Evolutionary conservation across 1,140 invertebrate genomes (phyloP), one percentile per base, ranked within the genome.

Genomic region (Lutraria rhynchaena): DNA sequence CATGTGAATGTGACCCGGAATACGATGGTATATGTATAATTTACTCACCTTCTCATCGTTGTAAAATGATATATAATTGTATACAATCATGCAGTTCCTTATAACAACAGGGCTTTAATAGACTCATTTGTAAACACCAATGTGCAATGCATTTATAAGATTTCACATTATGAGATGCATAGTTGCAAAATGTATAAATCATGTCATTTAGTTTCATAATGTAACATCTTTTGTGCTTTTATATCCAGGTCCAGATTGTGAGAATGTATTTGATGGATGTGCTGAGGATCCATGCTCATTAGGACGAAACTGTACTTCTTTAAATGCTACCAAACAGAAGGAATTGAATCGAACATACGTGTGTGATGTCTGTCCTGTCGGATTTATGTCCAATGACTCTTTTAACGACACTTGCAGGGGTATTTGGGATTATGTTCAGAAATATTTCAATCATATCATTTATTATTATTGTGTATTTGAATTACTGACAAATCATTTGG

Each of bases 201-300:
- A n/a, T n/a, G n/a, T n/a, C n/a, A n/a, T n/a, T n/a, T n/a, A n/a
- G n/a, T n/a, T n/a, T n/a, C n/a, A n/a, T n/a, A n/a, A n/a, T n/a
- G n/a, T n/a, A n/a, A n/a, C n/a, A n/a, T n/a, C n/a, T n/a, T n/a
- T n/a, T n/a, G n/a, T n/a, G n/a, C n/a, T n/a, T n/a, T n/a, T n/a
- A n/a, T n/a, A n/a, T n/a, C n/a, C 51, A 83, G 81, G 81, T 2
- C 13, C 29, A 4, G 24, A 83, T 24, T 83, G 81, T 83, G 63
- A 76, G 33, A 63, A 53, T 0, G 73, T 76, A 4, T 29, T 49
- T 46, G 73, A 83, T 49, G 81, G 71, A 5, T 83, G 81, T 22
- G 33, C 11, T 22, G 37, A 13, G 4, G 41, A 67, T 29, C 81
- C 81, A 7, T 83, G 81, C 22, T 57, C 71, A 37, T 24, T 69